Evolutionary conservation across 2,888 invertebrate genomes (phyloP).

Genomic region (Dicyrtomina minuta): DNA sequence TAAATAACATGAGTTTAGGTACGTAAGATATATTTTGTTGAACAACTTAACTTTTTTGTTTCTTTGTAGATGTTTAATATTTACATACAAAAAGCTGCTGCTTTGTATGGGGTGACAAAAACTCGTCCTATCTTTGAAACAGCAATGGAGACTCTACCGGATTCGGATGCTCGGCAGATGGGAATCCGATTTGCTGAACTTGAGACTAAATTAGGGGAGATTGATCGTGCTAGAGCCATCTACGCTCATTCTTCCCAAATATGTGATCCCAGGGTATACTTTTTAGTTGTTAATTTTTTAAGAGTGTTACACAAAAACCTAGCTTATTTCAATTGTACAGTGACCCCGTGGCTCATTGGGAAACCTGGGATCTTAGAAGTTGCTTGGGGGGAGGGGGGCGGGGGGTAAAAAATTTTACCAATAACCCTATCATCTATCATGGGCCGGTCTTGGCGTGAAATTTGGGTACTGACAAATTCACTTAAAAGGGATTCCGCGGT

Average conservation of each 20-base stretch:
- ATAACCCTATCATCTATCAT: too few relatives aligned
- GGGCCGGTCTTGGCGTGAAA: too few relatives aligned
- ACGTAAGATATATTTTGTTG: background rate
- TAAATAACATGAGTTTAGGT: too few relatives aligned
- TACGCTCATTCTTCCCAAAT: conserved; percentile 98
- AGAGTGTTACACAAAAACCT: background rate
- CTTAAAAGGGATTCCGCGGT: too few relatives aligned
- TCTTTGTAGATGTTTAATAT: conserved; percentile 88
- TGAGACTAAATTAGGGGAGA: conserved; percentile 97
- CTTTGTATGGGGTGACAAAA: conserved; percentile 95
- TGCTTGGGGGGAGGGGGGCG: too few relatives aligned
- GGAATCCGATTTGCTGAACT: conserved; percentile 94
- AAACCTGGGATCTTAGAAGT: too few relatives aligned
- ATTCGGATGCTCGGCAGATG: conserved; percentile 91
- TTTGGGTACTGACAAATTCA: too few relatives aligned
- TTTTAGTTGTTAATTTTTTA: background rate
- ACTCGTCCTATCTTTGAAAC: conserved; percentile 97
- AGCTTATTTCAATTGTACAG: too few relatives aligned
- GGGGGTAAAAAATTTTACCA: too few relatives aligned
- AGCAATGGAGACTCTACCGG: conserved; percentile 89
- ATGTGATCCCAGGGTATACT: conserved; percentile 91
- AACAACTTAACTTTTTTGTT: conserved; percentile 10
- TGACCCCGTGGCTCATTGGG: too few relatives aligned
- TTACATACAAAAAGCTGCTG: conserved; percentile 96
- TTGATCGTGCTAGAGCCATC: conserved; percentile 93